phyloP scores from a whole-genome alignment of 1,140 invertebrate species.

The Nymphalis io region DNA sequence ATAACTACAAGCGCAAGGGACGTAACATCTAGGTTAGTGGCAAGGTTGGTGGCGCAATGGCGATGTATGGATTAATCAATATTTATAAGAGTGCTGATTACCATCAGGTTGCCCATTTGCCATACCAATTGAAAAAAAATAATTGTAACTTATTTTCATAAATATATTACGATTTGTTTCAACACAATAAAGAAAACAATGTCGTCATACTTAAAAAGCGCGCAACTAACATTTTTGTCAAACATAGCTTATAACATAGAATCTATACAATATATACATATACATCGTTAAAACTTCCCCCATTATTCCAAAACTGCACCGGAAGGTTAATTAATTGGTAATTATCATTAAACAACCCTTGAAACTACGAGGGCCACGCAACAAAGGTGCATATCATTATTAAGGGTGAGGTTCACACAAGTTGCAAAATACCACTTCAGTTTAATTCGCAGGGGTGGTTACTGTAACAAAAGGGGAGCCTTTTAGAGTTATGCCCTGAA shows the following conservation, averaged over 20 bases:
- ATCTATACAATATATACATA: too few relatives aligned
- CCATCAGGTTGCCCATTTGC: too few relatives aligned
- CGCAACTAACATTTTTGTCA: constrained; percentile 55
- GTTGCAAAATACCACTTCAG: background rate
- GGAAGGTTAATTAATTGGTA: background rate
- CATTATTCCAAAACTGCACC: background rate
- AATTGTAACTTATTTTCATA: too few relatives aligned
- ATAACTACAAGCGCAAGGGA: too few relatives aligned
- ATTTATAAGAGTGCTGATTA: too few relatives aligned
- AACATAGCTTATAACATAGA: background rate
- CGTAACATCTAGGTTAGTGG: too few relatives aligned
- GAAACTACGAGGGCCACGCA: background rate
- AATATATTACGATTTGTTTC: too few relatives aligned
- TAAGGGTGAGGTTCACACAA: constrained; percentile 4
- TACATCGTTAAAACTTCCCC: background rate
- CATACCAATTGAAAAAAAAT: too few relatives aligned
- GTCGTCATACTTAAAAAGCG: too few relatives aligned
- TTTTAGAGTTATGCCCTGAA: background rate
- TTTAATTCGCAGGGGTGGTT: background rate
- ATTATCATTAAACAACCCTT: constrained; percentile 12
- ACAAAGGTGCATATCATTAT: constrained; percentile 10
- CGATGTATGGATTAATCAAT: too few relatives aligned
- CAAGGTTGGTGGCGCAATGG: too few relatives aligned
- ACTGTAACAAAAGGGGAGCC: background rate
- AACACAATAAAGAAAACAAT: too few relatives aligned